These are phyloP conservation scores for Polypterus bichir DNA, from an alignment of 2,113 vertebrate species.

Conservation along the genomic window DNA sequence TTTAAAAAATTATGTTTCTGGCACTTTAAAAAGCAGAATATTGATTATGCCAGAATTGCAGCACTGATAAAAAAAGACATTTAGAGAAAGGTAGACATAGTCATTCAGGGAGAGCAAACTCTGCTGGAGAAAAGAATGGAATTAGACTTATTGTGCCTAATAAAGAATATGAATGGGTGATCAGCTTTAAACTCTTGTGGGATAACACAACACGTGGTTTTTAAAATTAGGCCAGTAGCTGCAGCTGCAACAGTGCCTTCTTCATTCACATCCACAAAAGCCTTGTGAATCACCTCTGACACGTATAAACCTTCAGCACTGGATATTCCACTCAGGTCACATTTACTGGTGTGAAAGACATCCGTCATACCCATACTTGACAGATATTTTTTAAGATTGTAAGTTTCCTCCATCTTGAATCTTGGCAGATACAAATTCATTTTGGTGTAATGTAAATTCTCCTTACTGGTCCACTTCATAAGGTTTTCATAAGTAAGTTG, in stretches of 20 bases:
- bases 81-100: no score
- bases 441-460: no score
- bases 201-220: conserved; percentile 29
- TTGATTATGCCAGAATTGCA: no score
- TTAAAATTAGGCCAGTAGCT: conserved; percentile 25
- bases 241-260: conserved; percentile 55
- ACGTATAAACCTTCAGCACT: conserved; percentile 27
- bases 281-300: conserved; percentile 52
- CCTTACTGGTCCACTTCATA: no score
- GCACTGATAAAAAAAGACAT: no score
- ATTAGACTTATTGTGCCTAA: conserved; percentile 56
- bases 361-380: conserved; percentile 46
- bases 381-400: no score
- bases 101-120: conserved; percentile 50
- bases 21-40: no score
- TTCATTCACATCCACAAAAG: conserved; percentile 45
- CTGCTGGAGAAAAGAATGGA: conserved; percentile 64
- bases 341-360: conserved; percentile 35
- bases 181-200: conserved; percentile 52
- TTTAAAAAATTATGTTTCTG: no score
- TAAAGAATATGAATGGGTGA: conserved; percentile 80
- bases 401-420: no score
- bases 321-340: conserved; percentile 50
- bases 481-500: no score
- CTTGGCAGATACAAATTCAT: no score